Evolutionary conservation across 2,888 invertebrate genomes (phyloP), one percentile per base, ranked within the genome.

Genomic region (Lumbricus terrestris): DNA sequence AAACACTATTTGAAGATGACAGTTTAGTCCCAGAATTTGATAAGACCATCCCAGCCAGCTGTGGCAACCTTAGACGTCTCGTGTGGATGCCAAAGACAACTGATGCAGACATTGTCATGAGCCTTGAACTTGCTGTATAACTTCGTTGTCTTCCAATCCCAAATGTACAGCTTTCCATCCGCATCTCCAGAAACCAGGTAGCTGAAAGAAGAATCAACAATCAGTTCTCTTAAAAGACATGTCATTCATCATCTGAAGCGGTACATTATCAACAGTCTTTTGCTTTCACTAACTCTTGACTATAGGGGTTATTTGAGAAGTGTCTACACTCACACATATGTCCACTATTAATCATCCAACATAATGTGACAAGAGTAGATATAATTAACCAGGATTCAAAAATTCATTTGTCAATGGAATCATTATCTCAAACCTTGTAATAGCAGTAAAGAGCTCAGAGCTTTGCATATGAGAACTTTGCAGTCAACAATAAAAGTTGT

Each of bases 141-240:
- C 95, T 99, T 98, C 92, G 99, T 99, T 0, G 99, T 98, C 95
- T 99, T 99, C 99, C 99, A 99, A 94, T 99, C 99, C 99, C 99
- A 99, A 88, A 99, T 97, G 95, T 98, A 99, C 93, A 98, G 97
- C 95, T 99, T 99, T 20, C 99, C 99, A 95, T 99, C 99, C 0
- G 99, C 99, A 95, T 99, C 99, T 1, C 99, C 99, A 0, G 98
- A 99, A 90, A 98, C 97, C 83, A 99, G 96, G 95, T 99, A 99
- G 94, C 98, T 98, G 95, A 96, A 96, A 94, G 95, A 95, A 92
- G 90, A 4, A 69, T 69, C 69, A 20, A 69, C 69, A 69, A 69
- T 13, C n/a, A 6, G 5, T 69, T 91, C 40, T 54, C 8, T 69
- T 69, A 69, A 69, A 29, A 69, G 69, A 47, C 20, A 47, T 23